Evolutionary conservation across 2,113 vertebrate genomes (phyloP), one percentile per base, ranked within the genome.

Genomic region (Cariama cristata): DNA sequence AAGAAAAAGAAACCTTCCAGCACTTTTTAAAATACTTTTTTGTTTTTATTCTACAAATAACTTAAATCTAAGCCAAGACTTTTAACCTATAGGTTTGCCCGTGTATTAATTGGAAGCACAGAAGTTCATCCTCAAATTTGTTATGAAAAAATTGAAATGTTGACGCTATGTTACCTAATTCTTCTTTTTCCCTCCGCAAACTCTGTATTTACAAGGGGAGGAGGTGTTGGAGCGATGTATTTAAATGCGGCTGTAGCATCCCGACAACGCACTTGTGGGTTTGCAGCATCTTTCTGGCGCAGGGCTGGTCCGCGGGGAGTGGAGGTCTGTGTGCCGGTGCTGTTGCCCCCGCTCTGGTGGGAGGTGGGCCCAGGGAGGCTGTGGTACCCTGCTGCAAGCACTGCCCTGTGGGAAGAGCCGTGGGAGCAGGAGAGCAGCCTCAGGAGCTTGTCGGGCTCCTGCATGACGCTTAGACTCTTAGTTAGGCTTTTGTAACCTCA

Each of bases 401-500:
- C 75, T 8, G 27, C 0, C 2, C 14, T 20, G 18, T 23, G 58
- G 42, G 59, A 23, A 17, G 14, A 64, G 77, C 82, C 7, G 1
- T 11, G 17, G 50, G 26, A 56, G n/a, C 62, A 22, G 72, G 42
- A 50, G 33, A 62, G 49, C 44, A 49, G 68, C 47, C 53, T 53
- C 8, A 1, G 58, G 32, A 69, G 40, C 0, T 0, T 2, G 6
- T 8, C 49, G 32, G 44, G 53, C 28, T 80, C 35, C 42, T 38
- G 17, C 0, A 3, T 22, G 69, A 17, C 1, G 7, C 33, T 55
- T 17, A 3, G 22, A 5, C 11, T 26, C 45, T 8, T n/a, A 9
- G 9, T 52, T 22, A 32, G 28, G 74, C 42, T 66, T 52, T 26
- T 44, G 60, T 20, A 40, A 33, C 30, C 69, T 20, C 11, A 4